phyloP scores from a whole-genome alignment of 1,140 invertebrate species.

The Sogatella furcifera region DNA sequence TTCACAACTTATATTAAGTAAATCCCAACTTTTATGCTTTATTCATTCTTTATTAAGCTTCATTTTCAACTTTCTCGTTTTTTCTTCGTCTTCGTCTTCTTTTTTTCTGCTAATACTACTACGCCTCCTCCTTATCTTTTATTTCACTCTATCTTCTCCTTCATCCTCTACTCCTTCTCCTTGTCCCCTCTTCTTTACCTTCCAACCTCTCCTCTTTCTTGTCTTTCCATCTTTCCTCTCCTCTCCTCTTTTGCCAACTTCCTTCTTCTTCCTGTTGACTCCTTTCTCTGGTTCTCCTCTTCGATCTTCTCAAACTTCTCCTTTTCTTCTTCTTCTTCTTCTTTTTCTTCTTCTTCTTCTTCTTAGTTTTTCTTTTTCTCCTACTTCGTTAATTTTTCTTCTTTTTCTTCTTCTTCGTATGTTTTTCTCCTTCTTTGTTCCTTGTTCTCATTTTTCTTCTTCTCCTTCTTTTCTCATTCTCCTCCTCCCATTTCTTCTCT shows the following conservation, averaged over 20 bases:
- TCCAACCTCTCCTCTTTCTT: not conserved
- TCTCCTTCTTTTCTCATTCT: not conserved
- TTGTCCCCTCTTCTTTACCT: not conserved
- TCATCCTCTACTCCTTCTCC: not conserved
- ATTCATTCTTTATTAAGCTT: no score
- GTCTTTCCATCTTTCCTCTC: not conserved
- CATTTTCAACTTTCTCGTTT: no score
- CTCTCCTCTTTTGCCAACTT: not conserved
- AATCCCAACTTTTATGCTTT: no score
- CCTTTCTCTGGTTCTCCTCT: not conserved
- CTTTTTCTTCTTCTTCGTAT: not conserved
- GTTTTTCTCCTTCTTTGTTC: not conserved
- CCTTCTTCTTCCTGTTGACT: no score
- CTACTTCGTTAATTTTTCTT: not conserved
- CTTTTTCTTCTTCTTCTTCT: not conserved
- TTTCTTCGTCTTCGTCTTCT: no score
- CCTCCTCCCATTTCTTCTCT: not conserved
- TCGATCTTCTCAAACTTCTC: not conserved
- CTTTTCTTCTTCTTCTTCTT: not conserved
- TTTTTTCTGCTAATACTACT: no score
- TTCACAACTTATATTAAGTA: no score
- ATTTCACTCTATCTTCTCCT: no score
- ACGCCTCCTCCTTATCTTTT: no score
- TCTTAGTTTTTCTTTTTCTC: not conserved
- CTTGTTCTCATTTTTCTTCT: not conserved